phyloP scores from a whole-genome alignment of 2,797 vertebrate genomes.

The Neomorphus geoffroyi region DNA sequence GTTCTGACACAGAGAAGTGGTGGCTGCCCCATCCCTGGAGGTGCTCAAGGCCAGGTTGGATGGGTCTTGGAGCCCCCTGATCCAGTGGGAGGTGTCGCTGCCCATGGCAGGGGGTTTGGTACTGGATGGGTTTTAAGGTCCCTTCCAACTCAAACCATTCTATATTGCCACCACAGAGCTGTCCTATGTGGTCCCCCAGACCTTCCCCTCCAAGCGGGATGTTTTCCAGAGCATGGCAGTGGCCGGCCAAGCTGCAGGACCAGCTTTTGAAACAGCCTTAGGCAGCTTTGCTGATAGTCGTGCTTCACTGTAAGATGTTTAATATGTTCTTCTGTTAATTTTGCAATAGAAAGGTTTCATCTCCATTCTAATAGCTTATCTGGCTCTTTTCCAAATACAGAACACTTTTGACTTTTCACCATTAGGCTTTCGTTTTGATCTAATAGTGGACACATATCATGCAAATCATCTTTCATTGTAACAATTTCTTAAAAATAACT shows the following conservation, averaged over 20 bases:
- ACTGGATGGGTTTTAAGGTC: too few relatives aligned
- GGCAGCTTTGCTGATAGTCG: background rate
- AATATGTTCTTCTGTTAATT: background rate
- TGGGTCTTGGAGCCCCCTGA: too few relatives aligned
- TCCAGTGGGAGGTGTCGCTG: too few relatives aligned
- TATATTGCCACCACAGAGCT: too few relatives aligned
- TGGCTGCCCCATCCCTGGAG: too few relatives aligned
- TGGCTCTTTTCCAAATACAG: background rate
- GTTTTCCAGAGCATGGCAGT: accelerated
- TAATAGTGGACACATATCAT: background rate
- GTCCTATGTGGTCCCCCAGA: background rate
- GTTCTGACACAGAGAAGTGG: too few relatives aligned
- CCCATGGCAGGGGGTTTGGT: too few relatives aligned
- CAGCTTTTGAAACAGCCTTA: background rate
- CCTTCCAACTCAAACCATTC: too few relatives aligned
- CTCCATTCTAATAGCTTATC: background rate
- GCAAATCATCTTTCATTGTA: background rate
- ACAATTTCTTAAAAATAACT: background rate
- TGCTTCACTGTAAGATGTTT: background rate
- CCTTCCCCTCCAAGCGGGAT: background rate
- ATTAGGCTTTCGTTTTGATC: background rate
- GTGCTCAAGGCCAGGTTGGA: too few relatives aligned
- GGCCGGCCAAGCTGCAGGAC: background rate
- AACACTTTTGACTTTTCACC: background rate
- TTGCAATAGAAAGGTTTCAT: background rate